phyloP scores from a whole-genome alignment of 2,888 invertebrate species.

The Phaedon cochleariae region DNA sequence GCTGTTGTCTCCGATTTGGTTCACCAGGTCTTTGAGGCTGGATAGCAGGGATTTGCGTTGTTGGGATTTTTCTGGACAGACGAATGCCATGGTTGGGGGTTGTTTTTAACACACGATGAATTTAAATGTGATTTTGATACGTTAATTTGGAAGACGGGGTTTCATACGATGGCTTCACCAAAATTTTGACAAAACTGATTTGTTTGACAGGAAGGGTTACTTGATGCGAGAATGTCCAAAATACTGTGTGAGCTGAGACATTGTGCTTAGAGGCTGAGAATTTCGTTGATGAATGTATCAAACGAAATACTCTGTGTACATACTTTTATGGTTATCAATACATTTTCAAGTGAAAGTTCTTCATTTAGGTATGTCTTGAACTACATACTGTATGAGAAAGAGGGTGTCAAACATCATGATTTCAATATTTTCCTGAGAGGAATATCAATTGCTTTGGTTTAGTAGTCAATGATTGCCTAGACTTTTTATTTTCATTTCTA shows the following conservation, averaged over 20 bases:
- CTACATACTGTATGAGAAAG: too few species aligned
- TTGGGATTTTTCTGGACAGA: constrained; percentile 55
- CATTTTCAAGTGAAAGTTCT: too few species aligned
- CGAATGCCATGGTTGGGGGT: constrained; percentile 55
- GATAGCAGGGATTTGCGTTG: constrained; percentile 52
- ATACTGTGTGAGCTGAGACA: background rate
- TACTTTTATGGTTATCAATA: too few species aligned
- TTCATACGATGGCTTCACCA: constrained; percentile 10
- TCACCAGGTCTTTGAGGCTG: constrained; percentile 54
- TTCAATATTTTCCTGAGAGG: too few species aligned
- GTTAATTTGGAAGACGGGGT: constrained; percentile 29
- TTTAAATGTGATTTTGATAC: constrained; percentile 20
- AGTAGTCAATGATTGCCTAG: too few species aligned
- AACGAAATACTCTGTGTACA: too few species aligned
- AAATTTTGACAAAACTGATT: constrained; percentile 24
- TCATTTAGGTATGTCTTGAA: too few species aligned
- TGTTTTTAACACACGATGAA: background rate
- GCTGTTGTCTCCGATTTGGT: constrained; percentile 50
- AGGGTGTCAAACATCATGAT: too few species aligned
- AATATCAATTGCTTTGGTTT: too few species aligned
- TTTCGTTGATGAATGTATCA: too few species aligned
- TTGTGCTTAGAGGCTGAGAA: too few species aligned
- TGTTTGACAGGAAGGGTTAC: background rate
- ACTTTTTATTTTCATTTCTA: too few species aligned
- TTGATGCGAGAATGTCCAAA: background rate